Percentiles rank a stretch among this genome's conserved stretches.
phyloP scores from a whole-genome alignment of 2,797 vertebrate species.

The Gobionotothen gibberifrons region DNA sequence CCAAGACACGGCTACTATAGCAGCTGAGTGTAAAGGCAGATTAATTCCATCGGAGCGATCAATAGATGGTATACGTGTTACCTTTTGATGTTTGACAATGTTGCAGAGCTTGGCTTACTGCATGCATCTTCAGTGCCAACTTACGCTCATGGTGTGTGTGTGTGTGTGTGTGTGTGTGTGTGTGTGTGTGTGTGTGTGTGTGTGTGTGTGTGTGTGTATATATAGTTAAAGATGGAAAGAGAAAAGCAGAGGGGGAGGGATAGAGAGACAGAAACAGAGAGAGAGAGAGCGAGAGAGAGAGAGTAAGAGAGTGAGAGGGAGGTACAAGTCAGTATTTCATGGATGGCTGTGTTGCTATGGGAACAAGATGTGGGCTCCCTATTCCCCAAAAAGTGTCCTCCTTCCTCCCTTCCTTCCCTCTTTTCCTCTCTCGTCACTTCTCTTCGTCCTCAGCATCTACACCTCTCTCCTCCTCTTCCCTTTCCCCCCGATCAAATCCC shows the following conservation, averaged over 20 bases:
- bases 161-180: conserved; percentile 10
- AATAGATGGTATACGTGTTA: conserved; percentile 50
- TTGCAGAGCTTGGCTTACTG: conserved; percentile 67
- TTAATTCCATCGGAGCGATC: conserved; percentile 13
- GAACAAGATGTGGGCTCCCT: conserved; percentile 87
- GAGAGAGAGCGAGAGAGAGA: conserved; percentile 73
- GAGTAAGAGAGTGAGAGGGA: conserved; percentile 78
- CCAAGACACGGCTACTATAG: neutral
- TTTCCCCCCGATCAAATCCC: conserved; percentile 59
- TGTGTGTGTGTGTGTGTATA: conserved; percentile 12
- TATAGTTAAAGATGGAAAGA: conserved; percentile 69
- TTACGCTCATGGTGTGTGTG: conserved; percentile 62
- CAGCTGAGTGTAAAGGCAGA: conserved; percentile 10
- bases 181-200: no score
- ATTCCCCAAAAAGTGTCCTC: conserved; percentile 87
- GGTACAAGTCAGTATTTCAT: conserved; percentile 85
- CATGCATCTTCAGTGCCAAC: conserved; percentile 63
- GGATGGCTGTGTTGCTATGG: conserved; percentile 90
- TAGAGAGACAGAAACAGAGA: conserved; percentile 71
- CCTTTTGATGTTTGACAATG: conserved; percentile 64
- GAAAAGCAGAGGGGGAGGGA: conserved; percentile 70
- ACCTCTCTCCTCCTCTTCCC: conserved; percentile 60
- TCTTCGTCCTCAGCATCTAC: conserved; percentile 54
- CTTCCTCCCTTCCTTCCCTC: conserved; percentile 70
- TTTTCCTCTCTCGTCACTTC: conserved; percentile 67